Conservation (phyloP, 2,888 invertebrate genomes). For the Rhingia campestris region DNA sequence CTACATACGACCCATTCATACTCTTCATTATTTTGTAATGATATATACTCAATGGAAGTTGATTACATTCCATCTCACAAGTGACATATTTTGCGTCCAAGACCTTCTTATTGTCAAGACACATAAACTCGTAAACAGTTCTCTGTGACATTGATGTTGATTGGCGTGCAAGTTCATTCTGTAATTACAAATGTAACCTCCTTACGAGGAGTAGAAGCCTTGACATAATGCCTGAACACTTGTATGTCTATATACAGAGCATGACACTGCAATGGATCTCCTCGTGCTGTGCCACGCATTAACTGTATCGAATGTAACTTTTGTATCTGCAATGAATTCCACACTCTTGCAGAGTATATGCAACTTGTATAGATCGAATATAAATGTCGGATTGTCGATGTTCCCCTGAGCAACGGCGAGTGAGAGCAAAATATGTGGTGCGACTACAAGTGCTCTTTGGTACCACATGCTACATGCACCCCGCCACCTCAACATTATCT, state of each 20-base stretch:
- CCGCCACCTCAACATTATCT: neutral
- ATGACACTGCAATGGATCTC: conserved; percentile 20
- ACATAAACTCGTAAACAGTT: conserved; percentile 28
- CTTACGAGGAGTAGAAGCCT: conserved; percentile 13
- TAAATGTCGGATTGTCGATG: conserved; percentile 56
- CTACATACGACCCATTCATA: no score
- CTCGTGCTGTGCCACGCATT: conserved; percentile 31
- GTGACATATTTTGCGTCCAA: neutral
- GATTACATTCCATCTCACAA: neutral
- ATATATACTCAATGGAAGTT: no score
- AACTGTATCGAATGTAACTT: conserved; percentile 61
- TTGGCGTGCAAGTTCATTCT: conserved; percentile 60
- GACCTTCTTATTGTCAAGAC: neutral
- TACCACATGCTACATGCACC: no score
- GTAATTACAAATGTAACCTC: conserved; percentile 53
- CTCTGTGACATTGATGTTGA: conserved; percentile 60
- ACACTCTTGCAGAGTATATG: conserved; percentile 16
- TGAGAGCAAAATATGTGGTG: neutral
- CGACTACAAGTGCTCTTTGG: no score
- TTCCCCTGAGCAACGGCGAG: conserved; percentile 32
- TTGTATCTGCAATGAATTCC: conserved; percentile 53
- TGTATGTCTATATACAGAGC: neutral
- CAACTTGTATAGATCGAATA: conserved; percentile 52
- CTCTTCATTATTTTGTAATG: no score
- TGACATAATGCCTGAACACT: conserved; percentile 20